These are phyloP conservation scores for Cybosia mesomella DNA, from an alignment of 2,888 invertebrate species.

Conservation along the genomic window DNA sequence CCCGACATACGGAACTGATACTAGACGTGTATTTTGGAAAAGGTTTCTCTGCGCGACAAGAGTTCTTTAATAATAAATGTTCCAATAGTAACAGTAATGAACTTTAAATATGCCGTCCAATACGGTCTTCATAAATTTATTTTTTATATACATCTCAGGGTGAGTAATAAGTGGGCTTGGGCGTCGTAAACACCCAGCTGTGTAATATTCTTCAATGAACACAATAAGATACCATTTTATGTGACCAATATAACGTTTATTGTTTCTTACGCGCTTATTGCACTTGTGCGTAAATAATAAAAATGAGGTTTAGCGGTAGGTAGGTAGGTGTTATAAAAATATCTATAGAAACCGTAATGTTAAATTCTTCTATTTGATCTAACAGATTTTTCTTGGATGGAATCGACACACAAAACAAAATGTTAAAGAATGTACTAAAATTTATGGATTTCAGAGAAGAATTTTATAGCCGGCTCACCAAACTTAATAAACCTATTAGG, in stretches of 20 bases:
- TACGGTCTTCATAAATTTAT: conserved; percentile 42
- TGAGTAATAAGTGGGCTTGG: conserved; percentile 60
- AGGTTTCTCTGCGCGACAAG: not conserved
- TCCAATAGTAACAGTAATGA: not conserved
- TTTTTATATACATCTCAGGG: conserved; percentile 52
- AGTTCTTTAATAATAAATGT: not conserved
- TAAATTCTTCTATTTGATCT: conserved; percentile 1
- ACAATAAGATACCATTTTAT: conserved; percentile 59
- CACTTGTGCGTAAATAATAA: conserved; percentile 26
- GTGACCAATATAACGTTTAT: conserved; percentile 53
- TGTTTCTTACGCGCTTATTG: conserved; percentile 41
- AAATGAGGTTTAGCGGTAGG: conserved; percentile 6
- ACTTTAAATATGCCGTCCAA: not conserved
- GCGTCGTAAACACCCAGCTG: conserved; percentile 65
- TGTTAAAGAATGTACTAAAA: not conserved
- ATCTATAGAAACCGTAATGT: not conserved
- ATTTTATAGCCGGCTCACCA: not conserved
- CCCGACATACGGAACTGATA: no score
- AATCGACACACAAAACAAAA: not conserved
- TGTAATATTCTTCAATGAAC: conserved; percentile 56
- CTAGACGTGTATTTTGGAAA: not conserved
- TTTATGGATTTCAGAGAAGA: not conserved
- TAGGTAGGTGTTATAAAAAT: not conserved
- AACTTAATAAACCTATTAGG: not conserved
- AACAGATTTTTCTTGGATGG: not conserved